Conservation (phyloP, 2,888 invertebrate species). For the Dryocosmus kuriphilus region DNA sequence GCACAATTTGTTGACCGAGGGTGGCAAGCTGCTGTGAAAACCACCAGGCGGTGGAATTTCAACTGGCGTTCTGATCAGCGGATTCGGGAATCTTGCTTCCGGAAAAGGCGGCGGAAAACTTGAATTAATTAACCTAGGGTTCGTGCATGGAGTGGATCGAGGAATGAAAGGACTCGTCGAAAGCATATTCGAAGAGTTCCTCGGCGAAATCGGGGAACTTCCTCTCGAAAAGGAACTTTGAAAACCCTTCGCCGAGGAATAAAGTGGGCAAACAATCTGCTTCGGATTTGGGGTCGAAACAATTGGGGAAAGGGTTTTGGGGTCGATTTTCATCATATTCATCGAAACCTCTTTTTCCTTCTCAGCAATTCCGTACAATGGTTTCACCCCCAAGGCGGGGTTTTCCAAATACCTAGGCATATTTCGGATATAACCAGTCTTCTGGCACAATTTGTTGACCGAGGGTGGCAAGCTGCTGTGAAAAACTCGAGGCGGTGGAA, state of each 20-base stretch:
- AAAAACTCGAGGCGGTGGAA: no score
- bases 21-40: conserved; percentile 75
- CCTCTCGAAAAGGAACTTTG: conserved; percentile 70
- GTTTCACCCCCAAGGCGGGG: conserved; percentile 82
- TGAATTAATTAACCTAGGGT: conserved; percentile 72
- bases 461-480: no score
- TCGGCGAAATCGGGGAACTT: conserved; percentile 71
- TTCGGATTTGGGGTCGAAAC: conserved; percentile 68
- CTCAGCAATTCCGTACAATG: conserved; percentile 80
- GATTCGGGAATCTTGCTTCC: conserved; percentile 71
- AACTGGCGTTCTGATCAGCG: conserved; percentile 71
- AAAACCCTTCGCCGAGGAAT: conserved; percentile 70
- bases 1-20: conserved; percentile 73
- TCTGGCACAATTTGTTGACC: no score
- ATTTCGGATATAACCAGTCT: no score
- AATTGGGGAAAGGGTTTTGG: conserved; percentile 81
- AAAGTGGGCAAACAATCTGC: conserved; percentile 72
- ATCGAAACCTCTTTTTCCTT: conserved; percentile 61
- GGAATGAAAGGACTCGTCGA: conserved; percentile 76
- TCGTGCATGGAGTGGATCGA: conserved; percentile 74
- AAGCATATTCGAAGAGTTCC: conserved; percentile 75
- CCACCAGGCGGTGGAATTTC: conserved; percentile 73
- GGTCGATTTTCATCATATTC: conserved; percentile 80
- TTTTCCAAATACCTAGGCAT: conserved; percentile 78
- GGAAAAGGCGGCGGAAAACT: conserved; percentile 69